These are phyloP conservation scores for Bungarus multicinctus DNA, from an alignment of 2,113 vertebrate species.

Conservation along the genomic window DNA sequence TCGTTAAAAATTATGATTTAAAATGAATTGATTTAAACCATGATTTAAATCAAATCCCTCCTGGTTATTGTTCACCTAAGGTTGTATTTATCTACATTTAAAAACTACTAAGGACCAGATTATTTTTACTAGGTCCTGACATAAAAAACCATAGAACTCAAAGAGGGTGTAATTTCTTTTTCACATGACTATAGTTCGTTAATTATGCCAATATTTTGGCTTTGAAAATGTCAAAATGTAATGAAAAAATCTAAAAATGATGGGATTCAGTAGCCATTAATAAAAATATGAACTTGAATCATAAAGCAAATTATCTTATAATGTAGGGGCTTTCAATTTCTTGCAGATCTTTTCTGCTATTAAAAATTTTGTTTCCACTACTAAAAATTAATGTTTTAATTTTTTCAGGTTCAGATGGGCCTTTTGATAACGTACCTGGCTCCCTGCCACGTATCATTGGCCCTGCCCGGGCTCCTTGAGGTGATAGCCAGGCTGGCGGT, in stretches of 20 bases:
- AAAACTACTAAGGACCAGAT: not conserved
- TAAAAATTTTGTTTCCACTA: not conserved
- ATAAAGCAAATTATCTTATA: not conserved
- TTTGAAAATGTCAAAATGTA: not conserved
- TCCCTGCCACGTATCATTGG: too few relatives aligned
- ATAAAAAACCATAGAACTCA: not conserved
- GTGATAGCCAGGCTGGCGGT: too few relatives aligned
- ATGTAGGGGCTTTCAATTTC: not conserved
- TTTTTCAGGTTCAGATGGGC: too few relatives aligned
- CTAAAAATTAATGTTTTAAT: too few relatives aligned
- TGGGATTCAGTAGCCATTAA: not conserved
- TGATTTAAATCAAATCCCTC: too few relatives aligned
- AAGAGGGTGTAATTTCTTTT: not conserved
- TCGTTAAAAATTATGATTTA: too few relatives aligned
- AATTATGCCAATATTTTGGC: not conserved
- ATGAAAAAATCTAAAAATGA: not conserved
- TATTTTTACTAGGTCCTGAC: not conserved
- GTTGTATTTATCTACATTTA: not conserved
- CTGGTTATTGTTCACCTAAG: not conserved
- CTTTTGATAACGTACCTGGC: too few relatives aligned
- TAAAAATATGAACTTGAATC: not conserved
- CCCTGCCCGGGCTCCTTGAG: too few relatives aligned
- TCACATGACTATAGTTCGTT: not conserved
- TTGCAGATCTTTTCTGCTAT: not conserved
- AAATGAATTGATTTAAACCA: too few relatives aligned